A percentile compares a stretch with the other conserved stretches of the same genome.
phyloP scores from a whole-genome alignment of 2,888 invertebrate genomes.

The Drosophila mercatorum region DNA sequence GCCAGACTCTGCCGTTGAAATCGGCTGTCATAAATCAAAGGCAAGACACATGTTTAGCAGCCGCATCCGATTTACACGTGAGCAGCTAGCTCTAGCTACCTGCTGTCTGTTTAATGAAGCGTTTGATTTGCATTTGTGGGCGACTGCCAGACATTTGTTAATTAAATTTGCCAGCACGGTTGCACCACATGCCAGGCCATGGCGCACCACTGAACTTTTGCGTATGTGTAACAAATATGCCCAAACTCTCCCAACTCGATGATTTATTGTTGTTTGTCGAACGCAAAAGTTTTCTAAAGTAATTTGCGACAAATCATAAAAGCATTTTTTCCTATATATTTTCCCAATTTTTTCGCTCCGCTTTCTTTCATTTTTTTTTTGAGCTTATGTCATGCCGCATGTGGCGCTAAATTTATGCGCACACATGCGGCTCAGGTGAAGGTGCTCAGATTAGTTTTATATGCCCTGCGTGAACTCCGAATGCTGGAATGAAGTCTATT shows the following conservation, averaged over 20 bases:
- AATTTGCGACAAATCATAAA: conserved; percentile 77
- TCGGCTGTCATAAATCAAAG: conserved; percentile 51
- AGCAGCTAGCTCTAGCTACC: conserved; percentile 21
- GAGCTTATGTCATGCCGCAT: conserved; percentile 45
- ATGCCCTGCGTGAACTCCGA: not conserved
- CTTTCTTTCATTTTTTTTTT: conserved; percentile 3
- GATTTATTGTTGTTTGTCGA: conserved; percentile 77
- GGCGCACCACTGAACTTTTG: conserved; percentile 30
- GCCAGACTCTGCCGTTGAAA: conserved; percentile 16
- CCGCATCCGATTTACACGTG: conserved; percentile 6
- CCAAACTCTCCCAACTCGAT: conserved; percentile 34
- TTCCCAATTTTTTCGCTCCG: conserved; percentile 8
- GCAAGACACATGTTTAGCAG: conserved; percentile 36
- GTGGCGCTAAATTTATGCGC: conserved; percentile 68
- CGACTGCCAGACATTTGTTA: conserved; percentile 57
- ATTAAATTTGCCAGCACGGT: conserved; percentile 58
- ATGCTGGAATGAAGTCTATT: not conserved
- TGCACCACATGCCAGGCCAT: conserved; percentile 25
- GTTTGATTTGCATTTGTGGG: conserved; percentile 60
- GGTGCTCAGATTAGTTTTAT: conserved; percentile 23
- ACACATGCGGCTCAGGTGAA: conserved; percentile 62
- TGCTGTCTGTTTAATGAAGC: conserved; percentile 65
- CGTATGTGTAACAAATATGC: conserved; percentile 42
- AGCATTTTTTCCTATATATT: conserved; percentile 46
- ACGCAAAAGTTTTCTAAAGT: conserved; percentile 72